phyloP scores from a whole-genome alignment of 2,113 vertebrate species.

The Ceratotherium simum region DNA sequence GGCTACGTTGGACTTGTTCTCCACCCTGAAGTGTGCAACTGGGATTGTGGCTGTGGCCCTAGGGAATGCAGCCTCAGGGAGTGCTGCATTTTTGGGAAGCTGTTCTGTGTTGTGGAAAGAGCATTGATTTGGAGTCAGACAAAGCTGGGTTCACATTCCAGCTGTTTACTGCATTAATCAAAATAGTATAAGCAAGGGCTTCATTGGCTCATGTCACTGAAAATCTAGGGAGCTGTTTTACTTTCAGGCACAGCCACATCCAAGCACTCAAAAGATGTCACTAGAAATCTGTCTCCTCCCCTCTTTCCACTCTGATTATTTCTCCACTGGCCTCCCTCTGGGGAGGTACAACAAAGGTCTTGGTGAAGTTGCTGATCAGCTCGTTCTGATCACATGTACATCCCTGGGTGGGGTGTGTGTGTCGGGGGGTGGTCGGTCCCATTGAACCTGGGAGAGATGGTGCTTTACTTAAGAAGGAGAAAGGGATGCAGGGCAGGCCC shows the following conservation, averaged over 20 bases:
- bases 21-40: neutral
- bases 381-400: neutral
- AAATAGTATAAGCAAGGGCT: neutral
- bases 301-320: neutral
- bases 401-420: neutral
- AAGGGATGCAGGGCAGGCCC: neutral
- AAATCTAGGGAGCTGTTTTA: neutral
- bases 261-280: neutral
- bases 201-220: neutral
- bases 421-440: neutral
- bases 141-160: slow-evolving; percentile 25
- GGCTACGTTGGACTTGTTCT: neutral
- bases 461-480: neutral
- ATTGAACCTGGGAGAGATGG: neutral
- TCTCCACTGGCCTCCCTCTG: neutral
- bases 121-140: neutral
- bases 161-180: neutral
- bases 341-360: neutral
- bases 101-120: neutral
- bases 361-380: neutral
- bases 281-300: neutral
- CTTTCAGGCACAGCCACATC: neutral
- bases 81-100: neutral
- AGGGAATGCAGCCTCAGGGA: neutral
- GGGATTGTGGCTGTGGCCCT: neutral